Evolutionary conservation across 2,888 invertebrate genomes (phyloP).

Genomic region (Brachycybe producta): DNA sequence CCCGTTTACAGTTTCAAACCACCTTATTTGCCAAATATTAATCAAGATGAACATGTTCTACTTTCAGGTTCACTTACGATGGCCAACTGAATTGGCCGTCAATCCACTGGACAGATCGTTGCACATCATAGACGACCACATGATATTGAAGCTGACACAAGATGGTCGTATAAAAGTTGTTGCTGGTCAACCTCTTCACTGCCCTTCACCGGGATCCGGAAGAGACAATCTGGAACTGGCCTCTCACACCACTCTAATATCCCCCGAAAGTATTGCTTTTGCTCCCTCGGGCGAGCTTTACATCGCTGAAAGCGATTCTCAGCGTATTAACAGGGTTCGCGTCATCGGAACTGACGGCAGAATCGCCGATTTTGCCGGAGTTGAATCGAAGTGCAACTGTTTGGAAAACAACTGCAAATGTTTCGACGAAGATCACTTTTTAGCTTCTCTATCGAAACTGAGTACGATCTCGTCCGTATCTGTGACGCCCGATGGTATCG

Average conservation of each 20-base stretch:
- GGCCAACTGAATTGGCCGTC: constrained; percentile 93
- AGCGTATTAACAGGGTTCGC: constrained; percentile 56
- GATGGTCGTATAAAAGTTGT: constrained; percentile 70
- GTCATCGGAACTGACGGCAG: constrained; percentile 87
- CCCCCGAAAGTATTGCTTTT: constrained; percentile 77
- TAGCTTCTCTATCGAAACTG: constrained; percentile 35
- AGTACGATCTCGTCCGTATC: constrained; percentile 52
- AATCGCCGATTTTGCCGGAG: constrained; percentile 81
- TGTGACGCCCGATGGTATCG: constrained; percentile 87
- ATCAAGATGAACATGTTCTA: neutral
- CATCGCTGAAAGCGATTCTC: constrained; percentile 79
- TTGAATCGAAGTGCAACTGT: constrained; percentile 47
- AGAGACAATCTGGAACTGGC: constrained; percentile 26
- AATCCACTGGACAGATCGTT: constrained; percentile 88
- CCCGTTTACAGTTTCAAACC: too few relatives aligned
- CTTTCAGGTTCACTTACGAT: constrained; percentile 76
- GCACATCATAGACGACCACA: constrained; percentile 89
- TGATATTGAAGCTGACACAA: constrained; percentile 78
- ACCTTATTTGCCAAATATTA: too few relatives aligned
- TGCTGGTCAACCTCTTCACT: constrained; percentile 88
- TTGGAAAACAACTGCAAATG: constrained; percentile 67
- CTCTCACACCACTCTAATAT: constrained; percentile 47
- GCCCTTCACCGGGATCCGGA: constrained; percentile 43
- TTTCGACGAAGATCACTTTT: constrained; percentile 73
- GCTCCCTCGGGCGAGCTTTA: constrained; percentile 83